Evolutionary conservation across 2,888 invertebrate genomes (phyloP), one percentile per base, ranked within the genome.

Genomic region (Melikaiella ostensackeni): DNA sequence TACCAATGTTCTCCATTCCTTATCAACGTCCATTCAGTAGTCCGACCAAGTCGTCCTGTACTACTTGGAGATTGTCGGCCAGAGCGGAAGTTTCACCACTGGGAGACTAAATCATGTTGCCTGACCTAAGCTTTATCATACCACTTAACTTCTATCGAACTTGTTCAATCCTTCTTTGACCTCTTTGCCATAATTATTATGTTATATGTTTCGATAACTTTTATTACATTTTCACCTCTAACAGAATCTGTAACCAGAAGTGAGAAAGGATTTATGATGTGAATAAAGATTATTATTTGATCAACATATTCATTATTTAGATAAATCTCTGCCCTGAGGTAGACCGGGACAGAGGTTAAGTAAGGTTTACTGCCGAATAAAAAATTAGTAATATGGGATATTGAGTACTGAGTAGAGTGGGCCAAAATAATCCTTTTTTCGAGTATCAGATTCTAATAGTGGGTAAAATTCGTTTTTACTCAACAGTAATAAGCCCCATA

Each of bases 21-120:
- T 70, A 70, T 70, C 66, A 70, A 50, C 50, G n/a, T 70, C 30
- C 30, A 70, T 70, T 70, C 66, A 50, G 27, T 42, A 66, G 42
- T 66, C 42, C 8, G 42, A 46, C 64, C 64, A 66, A 38, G 64
- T 64, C 63, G 66, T 42, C 46, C 50, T 70, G 30, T 70, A 46
- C 24, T 66, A 42, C 42, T 50, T 70, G 24, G 66, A 27, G n/a
- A 30, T 70, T 70, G 30, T 70, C 66, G 30, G 66, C 30, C 30
- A 6, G 11, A 42, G 30, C 42, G 30, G 19, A 70, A 70, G 66
- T 70, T 70, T 70, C 30, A 30, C 66, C 50, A 70, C 50, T 70
- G 66, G 4, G 19, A 70, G 30, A 9, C 42, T 70, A 30, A 70
- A 66, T 66, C 66, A 66, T 38, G 35, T 35, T 16, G 50, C 4